phyloP scores from a whole-genome alignment of 1,140 invertebrate genomes.

The Drosophila mauritiana region DNA sequence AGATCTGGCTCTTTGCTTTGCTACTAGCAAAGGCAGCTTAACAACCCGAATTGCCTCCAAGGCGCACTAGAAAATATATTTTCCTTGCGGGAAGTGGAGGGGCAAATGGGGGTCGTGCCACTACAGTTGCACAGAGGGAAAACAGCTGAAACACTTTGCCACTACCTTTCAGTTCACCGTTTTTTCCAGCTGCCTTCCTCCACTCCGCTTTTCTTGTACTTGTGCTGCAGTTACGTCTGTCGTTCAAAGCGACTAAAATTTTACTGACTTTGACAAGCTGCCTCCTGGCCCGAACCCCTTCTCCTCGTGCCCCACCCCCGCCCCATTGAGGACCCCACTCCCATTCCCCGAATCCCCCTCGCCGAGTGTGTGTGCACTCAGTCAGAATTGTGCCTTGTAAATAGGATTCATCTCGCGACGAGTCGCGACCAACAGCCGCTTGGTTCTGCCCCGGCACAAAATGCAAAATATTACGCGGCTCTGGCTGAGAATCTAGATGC shows the following conservation, averaged over 20 bases:
- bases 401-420: slow-evolving; percentile 76
- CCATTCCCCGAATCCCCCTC: background rate
- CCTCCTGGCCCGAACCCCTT: background rate
- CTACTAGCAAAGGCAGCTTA: slow-evolving; percentile 40
- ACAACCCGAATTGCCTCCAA: slow-evolving; percentile 63
- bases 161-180: slow-evolving; percentile 62
- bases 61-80: slow-evolving; percentile 34
- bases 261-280: slow-evolving; percentile 74
- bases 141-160: slow-evolving; percentile 55
- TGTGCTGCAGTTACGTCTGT: slow-evolving; percentile 32
- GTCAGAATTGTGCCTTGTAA: slow-evolving; percentile 75
- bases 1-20: slow-evolving; percentile 39
- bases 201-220: slow-evolving; percentile 38
- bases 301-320: background rate
- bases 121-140: slow-evolving; percentile 7
- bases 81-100: background rate
- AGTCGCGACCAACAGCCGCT: slow-evolving; percentile 61
- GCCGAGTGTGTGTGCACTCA: slow-evolving; percentile 44
- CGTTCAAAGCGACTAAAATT: slow-evolving; percentile 65
- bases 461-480: slow-evolving; percentile 68
- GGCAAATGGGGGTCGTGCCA: background rate
- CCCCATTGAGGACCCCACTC: background rate
- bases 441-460: slow-evolving; percentile 56
- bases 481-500: slow-evolving; percentile 20
- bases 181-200: slow-evolving; percentile 15